Evolutionary conservation across 2,888 invertebrate genomes (phyloP), one percentile per base, ranked within the genome.

Genomic region (Drosophila kanekoi): DNA sequence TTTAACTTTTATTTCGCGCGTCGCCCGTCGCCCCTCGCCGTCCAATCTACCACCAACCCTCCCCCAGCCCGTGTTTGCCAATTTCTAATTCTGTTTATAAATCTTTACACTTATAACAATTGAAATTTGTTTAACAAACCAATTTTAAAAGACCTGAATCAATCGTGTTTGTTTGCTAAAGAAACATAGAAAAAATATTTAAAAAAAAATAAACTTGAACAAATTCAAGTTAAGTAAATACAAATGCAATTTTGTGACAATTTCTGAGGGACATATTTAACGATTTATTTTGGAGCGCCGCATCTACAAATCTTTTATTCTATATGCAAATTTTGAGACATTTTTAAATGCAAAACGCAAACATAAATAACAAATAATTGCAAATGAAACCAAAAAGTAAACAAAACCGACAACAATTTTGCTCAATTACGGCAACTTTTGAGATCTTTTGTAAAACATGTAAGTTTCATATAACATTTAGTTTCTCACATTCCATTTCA

Each of bases 1-100:
- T 76, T 58, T 71, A 77, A 76, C 59, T 60, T 76, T 74, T 60
- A 77, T 74, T 73, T 74, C 52, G 75, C 56, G 62, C 57, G 68
- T 40, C 63, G 58, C 32, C 28, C n/a, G 43, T n/a, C 41, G 49
- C 54, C 45, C 45, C 37, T 13, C 38, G 18, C 33, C 48, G 51
- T 35, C 40, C 52, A 35, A 40, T 35, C 13, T 1, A 18, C 33
- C 35, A 49, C 4, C 35, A 11, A 35, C 10, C 3, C 10, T n/a
- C 33, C 35, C 35, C 38, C 52, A 40, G 52, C 23, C 49, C 32
- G 16, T 38, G 71, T 49, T 14, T 61, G 60, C 45, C 49, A 49
- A 45, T 62, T 53, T 48, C 67, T 68, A 67, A 58, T 53, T 69
- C 38, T 72, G 77, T 77, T 74, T 74, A 77, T 65, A 73, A 77